A percentile compares a stretch with the other conserved stretches of the same genome.
Conservation (phyloP, 2,113 vertebrate genomes). For the Dasyprocta punctata region DNA sequence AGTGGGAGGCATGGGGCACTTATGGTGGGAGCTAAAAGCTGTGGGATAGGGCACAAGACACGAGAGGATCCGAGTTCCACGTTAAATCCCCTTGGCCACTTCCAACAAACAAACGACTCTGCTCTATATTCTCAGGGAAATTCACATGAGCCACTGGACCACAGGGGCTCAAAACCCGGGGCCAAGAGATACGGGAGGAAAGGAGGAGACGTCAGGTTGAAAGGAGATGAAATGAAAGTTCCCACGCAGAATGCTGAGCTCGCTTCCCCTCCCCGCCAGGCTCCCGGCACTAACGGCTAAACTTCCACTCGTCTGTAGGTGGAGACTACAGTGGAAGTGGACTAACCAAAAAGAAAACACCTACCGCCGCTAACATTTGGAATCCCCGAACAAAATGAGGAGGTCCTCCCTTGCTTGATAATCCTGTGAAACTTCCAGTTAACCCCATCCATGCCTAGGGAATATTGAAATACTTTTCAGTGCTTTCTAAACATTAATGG, state of each 20-base stretch:
- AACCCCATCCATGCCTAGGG: fast-evolving
- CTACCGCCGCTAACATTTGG: neutral
- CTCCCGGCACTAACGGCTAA: neutral
- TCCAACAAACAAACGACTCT: neutral
- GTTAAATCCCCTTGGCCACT: neutral
- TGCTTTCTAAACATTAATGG: neutral
- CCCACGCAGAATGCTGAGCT: neutral
- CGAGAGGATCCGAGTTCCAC: neutral
- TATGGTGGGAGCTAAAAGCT: neutral
- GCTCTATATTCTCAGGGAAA: neutral
- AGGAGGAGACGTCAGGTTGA: neutral
- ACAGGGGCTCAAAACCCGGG: neutral
- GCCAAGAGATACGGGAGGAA: neutral
- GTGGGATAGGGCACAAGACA: neutral
- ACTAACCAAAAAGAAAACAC: neutral
- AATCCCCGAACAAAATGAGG: neutral
- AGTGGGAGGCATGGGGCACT: neutral
- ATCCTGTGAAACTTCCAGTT: neutral
- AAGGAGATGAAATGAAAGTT: neutral
- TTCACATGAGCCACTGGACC: neutral
- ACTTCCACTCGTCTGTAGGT: neutral
- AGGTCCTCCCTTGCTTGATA: neutral
- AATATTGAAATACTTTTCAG: neutral
- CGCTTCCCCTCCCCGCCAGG: fast-evolving
- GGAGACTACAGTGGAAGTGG: neutral